phyloP scores from a whole-genome alignment of 2,888 invertebrate species.

The Drosophila mettleri region DNA sequence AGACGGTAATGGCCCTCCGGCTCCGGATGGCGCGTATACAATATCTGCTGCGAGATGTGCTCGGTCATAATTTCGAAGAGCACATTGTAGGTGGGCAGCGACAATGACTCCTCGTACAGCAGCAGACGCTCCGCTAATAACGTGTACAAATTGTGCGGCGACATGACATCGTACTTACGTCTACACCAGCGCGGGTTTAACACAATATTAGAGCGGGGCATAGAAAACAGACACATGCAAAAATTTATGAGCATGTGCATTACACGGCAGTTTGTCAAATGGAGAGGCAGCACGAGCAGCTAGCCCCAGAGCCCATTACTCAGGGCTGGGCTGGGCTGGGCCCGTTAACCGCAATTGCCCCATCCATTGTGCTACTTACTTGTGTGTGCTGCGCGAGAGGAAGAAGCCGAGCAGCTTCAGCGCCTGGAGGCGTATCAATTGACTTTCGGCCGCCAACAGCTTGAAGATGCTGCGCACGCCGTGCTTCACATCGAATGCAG shows the following conservation, averaged over 20 bases:
- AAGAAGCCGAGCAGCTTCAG: constrained; percentile 98
- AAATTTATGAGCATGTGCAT: constrained; percentile 53
- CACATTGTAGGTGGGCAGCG: constrained; percentile 98
- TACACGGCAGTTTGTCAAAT: constrained; percentile 50
- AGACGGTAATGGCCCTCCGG: constrained; percentile 97
- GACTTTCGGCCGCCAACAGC: constrained; percentile 97
- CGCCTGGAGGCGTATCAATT: constrained; percentile 97
- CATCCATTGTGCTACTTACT: constrained; percentile 87
- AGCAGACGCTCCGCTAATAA: constrained; percentile 96
- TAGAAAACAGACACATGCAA: constrained; percentile 27
- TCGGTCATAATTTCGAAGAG: constrained; percentile 99
- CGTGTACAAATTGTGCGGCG: constrained; percentile 98
- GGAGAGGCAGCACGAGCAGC: neutral
- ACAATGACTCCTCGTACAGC: constrained; percentile 94
- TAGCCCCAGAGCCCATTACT: constrained; percentile 17
- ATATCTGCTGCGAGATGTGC: constrained; percentile 97
- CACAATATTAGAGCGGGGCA: constrained; percentile 1
- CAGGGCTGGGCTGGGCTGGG: neutral
- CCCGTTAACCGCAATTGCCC: constrained; percentile 4
- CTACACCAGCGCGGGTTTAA: constrained; percentile 85
- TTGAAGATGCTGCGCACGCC: constrained; percentile 99
- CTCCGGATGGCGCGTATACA: constrained; percentile 97
- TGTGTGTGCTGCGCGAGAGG: constrained; percentile 98
- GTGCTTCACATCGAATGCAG: constrained; percentile 98
- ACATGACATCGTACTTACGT: constrained; percentile 99